phyloP scores from a whole-genome alignment of 1,140 invertebrate genomes.

The Nasonia giraulti region DNA sequence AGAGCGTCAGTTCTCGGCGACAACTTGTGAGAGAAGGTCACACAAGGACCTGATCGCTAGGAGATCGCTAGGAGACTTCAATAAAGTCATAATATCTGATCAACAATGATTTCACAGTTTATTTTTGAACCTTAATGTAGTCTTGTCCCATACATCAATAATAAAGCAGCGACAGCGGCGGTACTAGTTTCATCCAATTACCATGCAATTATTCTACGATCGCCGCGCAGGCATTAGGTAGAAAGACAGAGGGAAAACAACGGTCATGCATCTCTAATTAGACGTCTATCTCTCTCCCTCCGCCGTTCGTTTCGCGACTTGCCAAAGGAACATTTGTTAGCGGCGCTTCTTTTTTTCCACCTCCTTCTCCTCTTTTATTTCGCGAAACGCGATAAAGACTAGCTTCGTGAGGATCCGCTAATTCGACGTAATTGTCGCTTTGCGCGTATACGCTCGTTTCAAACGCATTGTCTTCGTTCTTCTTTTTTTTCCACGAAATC shows the following conservation, averaged over 20 bases:
- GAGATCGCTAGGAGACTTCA: no score
- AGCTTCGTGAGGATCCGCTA: background rate
- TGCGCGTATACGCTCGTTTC: background rate
- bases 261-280: constrained; percentile 34
- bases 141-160: no score
- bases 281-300: constrained; percentile 20
- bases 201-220: constrained; percentile 32
- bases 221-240: background rate
- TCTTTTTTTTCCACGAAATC: background rate
- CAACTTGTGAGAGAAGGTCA: no score
- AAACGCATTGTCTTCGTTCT: background rate
- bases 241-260: constrained; percentile 4
- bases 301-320: background rate
- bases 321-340: constrained; percentile 29
- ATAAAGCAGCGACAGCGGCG: background rate
- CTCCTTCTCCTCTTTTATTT: constrained; percentile 5
- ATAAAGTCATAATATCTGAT: no score
- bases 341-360: background rate
- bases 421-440: constrained; percentile 44
- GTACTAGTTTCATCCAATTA: constrained; percentile 31
- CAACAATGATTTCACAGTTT: no score
- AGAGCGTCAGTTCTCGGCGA: no score
- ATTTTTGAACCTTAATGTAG: no score
- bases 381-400: no score
- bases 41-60: no score